A percentile compares a stretch with the other conserved stretches of the same genome.
Conservation (phyloP, 2,113 vertebrate species). For the Brevimyrus niger region DNA sequence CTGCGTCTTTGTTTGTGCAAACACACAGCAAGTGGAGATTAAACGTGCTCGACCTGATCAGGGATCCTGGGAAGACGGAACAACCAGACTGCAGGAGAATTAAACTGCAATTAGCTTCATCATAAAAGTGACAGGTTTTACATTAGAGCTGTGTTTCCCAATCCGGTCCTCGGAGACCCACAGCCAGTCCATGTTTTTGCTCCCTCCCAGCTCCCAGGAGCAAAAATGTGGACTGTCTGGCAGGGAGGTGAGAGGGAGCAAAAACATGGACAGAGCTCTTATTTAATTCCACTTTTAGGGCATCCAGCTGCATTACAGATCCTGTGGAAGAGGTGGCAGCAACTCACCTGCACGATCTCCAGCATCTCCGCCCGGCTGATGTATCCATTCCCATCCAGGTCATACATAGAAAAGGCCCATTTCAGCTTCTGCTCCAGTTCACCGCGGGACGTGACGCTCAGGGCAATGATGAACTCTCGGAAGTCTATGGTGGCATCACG, state of each 20-base stretch:
- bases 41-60: not conserved
- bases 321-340: not conserved
- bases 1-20: not conserved
- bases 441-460: slow-evolving; percentile 64
- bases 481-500: slow-evolving; percentile 66
- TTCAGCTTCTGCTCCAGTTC: slow-evolving; percentile 67
- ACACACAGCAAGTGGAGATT: not conserved
- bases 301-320: not conserved
- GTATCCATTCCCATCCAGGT: slow-evolving; percentile 67
- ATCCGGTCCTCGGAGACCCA: not conserved
- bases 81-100: not conserved
- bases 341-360: slow-evolving; percentile 67
- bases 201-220: not conserved
- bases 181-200: not conserved
- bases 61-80: not conserved
- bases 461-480: slow-evolving; percentile 67
- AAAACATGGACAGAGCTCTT: not conserved
- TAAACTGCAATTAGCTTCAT: not conserved
- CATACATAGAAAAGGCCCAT: slow-evolving; percentile 71
- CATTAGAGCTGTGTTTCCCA: not conserved
- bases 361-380: slow-evolving; percentile 69
- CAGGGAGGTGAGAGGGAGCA: not conserved
- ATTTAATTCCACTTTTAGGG: not conserved
- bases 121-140: not conserved
- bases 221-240: no score